These are phyloP conservation scores for Notarius quadriscutis DNA, from an alignment of 2,113 vertebrate species.

Conservation along the genomic window DNA sequence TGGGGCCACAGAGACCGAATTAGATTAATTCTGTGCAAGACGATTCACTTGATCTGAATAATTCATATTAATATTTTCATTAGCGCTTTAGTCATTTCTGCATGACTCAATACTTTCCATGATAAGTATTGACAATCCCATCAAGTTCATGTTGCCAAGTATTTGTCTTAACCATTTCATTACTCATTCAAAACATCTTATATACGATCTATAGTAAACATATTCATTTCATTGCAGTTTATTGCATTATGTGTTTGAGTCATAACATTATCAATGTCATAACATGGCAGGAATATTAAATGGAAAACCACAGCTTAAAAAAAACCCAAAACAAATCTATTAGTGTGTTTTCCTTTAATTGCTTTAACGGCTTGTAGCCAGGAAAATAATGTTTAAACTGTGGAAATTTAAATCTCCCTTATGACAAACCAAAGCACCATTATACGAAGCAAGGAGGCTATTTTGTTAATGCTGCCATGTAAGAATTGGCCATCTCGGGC, in stretches of 20 bases:
- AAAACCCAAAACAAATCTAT: constrained; percentile 5
- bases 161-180: constrained; percentile 5
- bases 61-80: constrained; percentile 47
- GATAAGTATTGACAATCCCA: constrained; percentile 22
- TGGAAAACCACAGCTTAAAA: constrained; percentile 18
- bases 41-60: constrained; percentile 43
- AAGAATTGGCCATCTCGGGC: constrained; percentile 70
- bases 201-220: background rate
- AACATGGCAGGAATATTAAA: constrained; percentile 38
- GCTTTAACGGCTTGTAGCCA: constrained; percentile 52
- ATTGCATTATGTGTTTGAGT: background rate
- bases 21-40: constrained; percentile 42
- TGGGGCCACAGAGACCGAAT: constrained; percentile 24
- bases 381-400: constrained; percentile 54
- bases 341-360: constrained; percentile 47
- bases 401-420: constrained; percentile 52
- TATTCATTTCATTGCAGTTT: too few species aligned
- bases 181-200: background rate
- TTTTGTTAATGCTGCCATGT: constrained; percentile 69
- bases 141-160: constrained; percentile 16
- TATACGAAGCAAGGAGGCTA: constrained; percentile 59
- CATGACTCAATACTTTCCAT: constrained; percentile 29
- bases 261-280: constrained; percentile 27
- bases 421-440: constrained; percentile 55
- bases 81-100: constrained; percentile 13